Conservation (phyloP, 2,113 vertebrate species). For the Takifugu bimaculatus region DNA sequence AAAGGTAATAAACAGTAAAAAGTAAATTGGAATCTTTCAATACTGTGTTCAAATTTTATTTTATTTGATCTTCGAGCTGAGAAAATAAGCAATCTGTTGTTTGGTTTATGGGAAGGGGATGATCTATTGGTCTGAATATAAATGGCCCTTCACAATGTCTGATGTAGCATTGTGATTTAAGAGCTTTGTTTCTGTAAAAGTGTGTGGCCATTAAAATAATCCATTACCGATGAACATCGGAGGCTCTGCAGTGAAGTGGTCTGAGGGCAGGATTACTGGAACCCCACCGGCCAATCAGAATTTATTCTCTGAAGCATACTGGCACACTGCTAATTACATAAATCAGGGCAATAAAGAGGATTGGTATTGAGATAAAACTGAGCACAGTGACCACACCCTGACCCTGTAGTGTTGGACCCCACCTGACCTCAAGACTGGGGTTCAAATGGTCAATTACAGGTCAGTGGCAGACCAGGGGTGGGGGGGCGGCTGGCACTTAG, state of each 20-base stretch:
- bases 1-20: not conserved
- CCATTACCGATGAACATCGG: constrained; percentile 75
- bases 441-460: constrained; percentile 96
- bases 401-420: constrained; percentile 86
- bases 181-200: constrained; percentile 74
- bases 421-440: constrained; percentile 86
- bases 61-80: not conserved
- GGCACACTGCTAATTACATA: constrained; percentile 86
- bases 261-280: constrained; percentile 72
- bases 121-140: no score
- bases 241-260: constrained; percentile 80
- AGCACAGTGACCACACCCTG: constrained; percentile 84
- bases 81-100: constrained; percentile 27
- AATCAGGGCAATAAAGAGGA: constrained; percentile 88
- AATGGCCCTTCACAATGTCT: constrained; percentile 50
- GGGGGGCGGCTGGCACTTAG: not conserved
- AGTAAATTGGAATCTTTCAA: not conserved
- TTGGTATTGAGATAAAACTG: constrained; percentile 75
- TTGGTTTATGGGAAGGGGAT: not conserved
- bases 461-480: constrained; percentile 72
- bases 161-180: constrained; percentile 73
- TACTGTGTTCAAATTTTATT: constrained; percentile 11
- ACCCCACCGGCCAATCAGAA: constrained; percentile 76
- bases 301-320: constrained; percentile 81
- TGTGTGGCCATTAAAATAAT: constrained; percentile 77